phyloP scores from a whole-genome alignment of 2,888 invertebrate species.

The Tillus elongatus region DNA sequence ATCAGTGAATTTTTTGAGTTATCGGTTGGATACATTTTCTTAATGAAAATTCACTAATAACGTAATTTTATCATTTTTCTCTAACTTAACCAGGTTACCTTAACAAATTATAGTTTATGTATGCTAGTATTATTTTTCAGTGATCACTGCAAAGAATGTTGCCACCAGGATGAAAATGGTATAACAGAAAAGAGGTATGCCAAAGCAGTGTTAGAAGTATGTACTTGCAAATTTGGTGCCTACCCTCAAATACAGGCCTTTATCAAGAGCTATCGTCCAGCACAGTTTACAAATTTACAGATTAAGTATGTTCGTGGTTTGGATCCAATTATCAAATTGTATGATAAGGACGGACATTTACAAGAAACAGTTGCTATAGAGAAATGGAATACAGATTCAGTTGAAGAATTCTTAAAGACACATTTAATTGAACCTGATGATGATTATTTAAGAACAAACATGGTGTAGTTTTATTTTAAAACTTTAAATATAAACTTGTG shows the following conservation, averaged over 20 bases:
- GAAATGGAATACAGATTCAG: conserved; percentile 97
- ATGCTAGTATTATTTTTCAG: conserved; percentile 39
- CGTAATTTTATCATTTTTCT: too few species aligned
- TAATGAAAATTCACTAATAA: too few species aligned
- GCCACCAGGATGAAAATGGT: conserved; percentile 63
- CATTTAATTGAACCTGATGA: conserved; percentile 61
- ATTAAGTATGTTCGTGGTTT: conserved; percentile 89
- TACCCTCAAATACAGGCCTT: conserved; percentile 99
- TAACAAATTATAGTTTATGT: conserved; percentile 6
- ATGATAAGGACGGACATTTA: conserved; percentile 75
- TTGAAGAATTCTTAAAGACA: conserved; percentile 90
- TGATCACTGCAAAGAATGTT: conserved; percentile 69
- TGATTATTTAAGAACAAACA: conserved; percentile 54
- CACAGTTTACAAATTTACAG: conserved; percentile 82
- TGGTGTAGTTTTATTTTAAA: conserved; percentile 35
- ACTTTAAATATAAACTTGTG: too few species aligned
- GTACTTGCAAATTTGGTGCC: conserved; percentile 95
- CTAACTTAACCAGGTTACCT: too few species aligned
- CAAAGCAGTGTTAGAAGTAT: conserved; percentile 88
- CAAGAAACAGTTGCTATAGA: conserved; percentile 89
- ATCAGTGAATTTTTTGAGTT: too few species aligned
- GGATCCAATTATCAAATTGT: conserved; percentile 86
- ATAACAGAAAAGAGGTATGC: conserved; percentile 68
- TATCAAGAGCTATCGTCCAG: conserved; percentile 84
- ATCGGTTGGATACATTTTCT: too few species aligned